Conservation (phyloP, 2,113 vertebrate species). For the Embiotoca jacksoni region DNA sequence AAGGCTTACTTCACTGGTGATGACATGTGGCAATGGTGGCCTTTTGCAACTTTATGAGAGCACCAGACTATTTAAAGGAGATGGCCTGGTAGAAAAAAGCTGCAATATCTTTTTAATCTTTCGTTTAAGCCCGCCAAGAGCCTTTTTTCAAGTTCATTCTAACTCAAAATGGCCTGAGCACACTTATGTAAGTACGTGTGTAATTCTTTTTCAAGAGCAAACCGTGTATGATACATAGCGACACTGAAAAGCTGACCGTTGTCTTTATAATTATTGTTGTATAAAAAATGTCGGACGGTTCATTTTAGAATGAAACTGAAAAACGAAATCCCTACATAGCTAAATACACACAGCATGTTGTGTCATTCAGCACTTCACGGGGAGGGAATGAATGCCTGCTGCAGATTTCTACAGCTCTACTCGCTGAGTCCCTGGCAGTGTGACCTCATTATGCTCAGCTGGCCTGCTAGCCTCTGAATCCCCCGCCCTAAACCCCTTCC, state of each 20-base stretch:
- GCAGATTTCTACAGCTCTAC: conserved; percentile 22
- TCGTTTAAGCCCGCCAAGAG: background rate
- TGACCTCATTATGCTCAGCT: conserved; percentile 63
- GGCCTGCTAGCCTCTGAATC: conserved; percentile 42
- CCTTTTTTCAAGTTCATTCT: background rate
- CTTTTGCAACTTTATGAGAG: conserved; percentile 48
- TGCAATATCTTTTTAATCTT: conserved; percentile 9
- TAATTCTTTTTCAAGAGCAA: no score
- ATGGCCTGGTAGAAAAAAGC: background rate
- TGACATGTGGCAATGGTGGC: conserved; percentile 38
- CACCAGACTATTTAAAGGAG: conserved; percentile 49
- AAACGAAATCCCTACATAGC: background rate
- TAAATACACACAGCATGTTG: background rate
- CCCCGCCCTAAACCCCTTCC: conserved; percentile 29
- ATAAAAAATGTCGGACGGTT: no score
- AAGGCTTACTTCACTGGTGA: conserved; percentile 11
- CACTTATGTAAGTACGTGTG: no score
- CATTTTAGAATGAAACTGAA: background rate
- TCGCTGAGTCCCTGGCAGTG: conserved; percentile 12
- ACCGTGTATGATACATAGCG: no score
- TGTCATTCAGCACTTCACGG: conserved; percentile 7
- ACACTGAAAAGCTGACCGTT: no score
- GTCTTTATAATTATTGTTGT: no score
- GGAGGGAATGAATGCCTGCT: conserved; percentile 14
- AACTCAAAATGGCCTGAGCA: background rate